phyloP scores from a whole-genome alignment of 2,888 invertebrate species.

The Hylaea fasciaria region DNA sequence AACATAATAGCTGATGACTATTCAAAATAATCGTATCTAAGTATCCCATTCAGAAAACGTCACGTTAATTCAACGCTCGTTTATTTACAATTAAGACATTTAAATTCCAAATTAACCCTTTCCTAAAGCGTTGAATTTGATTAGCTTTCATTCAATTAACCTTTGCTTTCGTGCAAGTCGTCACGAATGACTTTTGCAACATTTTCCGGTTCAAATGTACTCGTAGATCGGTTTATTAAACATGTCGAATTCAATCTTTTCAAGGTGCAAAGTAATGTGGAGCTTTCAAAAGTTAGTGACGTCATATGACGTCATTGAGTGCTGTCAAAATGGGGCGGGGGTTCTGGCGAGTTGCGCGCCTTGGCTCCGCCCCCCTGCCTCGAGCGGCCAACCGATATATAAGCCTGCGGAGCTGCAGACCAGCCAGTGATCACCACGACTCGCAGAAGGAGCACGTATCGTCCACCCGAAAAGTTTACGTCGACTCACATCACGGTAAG shows the following conservation, averaged over 20 bases:
- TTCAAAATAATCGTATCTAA: background rate
- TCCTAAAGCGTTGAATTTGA: slow-evolving; percentile 5
- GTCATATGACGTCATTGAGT: slow-evolving; percentile 61
- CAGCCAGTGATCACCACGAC: slow-evolving; percentile 53
- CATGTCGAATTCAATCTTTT: background rate
- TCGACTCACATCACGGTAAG: slow-evolving; percentile 71
- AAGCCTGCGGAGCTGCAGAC: slow-evolving; percentile 57
- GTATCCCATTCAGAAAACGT: background rate
- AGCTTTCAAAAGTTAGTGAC: slow-evolving; percentile 35
- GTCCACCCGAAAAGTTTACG: slow-evolving; percentile 66
- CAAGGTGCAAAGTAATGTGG: background rate
- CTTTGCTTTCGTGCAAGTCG: slow-evolving; percentile 6
- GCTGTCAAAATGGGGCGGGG: slow-evolving; percentile 73
- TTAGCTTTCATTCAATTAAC: slow-evolving; percentile 15
- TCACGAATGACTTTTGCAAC: slow-evolving; percentile 5
- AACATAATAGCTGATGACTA: too few species aligned
- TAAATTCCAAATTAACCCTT: slow-evolving; percentile 13
- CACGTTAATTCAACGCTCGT: background rate
- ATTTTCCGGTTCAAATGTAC: slow-evolving; percentile 22
- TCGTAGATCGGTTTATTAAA: background rate
- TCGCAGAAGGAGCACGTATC: slow-evolving; percentile 45
- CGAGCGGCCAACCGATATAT: slow-evolving; percentile 60
- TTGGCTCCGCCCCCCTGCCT: slow-evolving; percentile 64
- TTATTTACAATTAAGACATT: slow-evolving; percentile 4
- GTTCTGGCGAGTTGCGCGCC: slow-evolving; percentile 53